Percentiles rank a stretch among this genome's conserved stretches.
These are phyloP conservation scores for Bufotes viridis DNA, from an alignment of 2,797 vertebrate genomes.

Conservation along the genomic window DNA sequence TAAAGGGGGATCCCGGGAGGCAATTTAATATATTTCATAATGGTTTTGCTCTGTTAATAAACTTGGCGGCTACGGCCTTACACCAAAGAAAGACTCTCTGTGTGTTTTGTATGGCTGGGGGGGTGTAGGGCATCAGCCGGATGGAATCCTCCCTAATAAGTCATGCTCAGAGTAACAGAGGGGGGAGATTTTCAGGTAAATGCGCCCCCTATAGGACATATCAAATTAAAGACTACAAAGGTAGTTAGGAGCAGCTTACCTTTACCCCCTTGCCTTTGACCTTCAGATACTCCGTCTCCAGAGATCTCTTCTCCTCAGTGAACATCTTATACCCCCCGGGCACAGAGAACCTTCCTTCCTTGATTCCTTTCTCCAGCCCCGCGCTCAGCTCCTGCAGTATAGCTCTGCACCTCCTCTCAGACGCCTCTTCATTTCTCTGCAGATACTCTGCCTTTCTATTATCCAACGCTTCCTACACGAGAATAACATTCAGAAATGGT, in stretches of 20 bases:
- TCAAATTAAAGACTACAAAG: neutral
- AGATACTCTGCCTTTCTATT: neutral
- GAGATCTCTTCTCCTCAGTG: neutral
- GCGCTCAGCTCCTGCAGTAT: neutral
- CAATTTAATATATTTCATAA: too few relatives aligned
- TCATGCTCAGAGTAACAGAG: too few relatives aligned
- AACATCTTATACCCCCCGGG: constrained; percentile 37
- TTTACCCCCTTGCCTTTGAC: constrained; percentile 40
- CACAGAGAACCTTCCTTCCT: constrained; percentile 1
- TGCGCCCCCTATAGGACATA: neutral
- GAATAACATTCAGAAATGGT: neutral
- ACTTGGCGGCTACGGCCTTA: too few relatives aligned
- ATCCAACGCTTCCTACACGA: constrained; percentile 9
- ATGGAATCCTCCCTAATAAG: too few relatives aligned
- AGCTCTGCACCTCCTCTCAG: neutral
- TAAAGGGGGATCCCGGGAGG: too few relatives aligned
- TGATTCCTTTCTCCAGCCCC: constrained; percentile 5
- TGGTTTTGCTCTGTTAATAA: too few relatives aligned
- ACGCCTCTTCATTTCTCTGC: constrained; percentile 38
- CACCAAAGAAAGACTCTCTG: too few relatives aligned
- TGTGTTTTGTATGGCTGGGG: too few relatives aligned
- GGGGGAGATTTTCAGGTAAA: neutral
- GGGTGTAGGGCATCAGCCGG: too few relatives aligned
- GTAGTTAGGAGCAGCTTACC: constrained; percentile 12
- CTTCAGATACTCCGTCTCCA: constrained; percentile 12